Percentiles rank a stretch among this genome's conserved stretches.
phyloP scores from a whole-genome alignment of 2,888 invertebrate genomes.

The Nemoura dubitans region DNA sequence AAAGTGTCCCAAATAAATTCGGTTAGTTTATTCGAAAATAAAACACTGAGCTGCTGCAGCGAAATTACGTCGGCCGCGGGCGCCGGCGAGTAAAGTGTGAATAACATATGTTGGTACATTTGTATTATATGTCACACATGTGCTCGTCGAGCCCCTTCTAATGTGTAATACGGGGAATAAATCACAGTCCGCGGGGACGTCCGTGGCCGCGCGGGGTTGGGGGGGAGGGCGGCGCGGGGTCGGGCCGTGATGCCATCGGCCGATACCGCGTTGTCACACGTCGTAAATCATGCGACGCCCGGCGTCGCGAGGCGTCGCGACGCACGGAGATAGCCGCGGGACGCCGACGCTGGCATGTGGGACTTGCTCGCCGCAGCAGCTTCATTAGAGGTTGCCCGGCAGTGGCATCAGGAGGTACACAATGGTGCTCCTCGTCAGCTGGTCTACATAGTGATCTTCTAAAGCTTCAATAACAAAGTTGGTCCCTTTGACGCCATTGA shows the following conservation, averaged over 20 bases:
- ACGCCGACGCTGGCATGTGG: too few species aligned
- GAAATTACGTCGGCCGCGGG: background rate
- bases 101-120: conserved; percentile 23
- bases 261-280: conserved; percentile 34
- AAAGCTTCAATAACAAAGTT: too few species aligned
- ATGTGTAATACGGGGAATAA: conserved; percentile 30
- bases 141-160: conserved; percentile 22
- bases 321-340: background rate
- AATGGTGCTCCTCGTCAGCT: too few species aligned
- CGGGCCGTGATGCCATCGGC: conserved; percentile 27
- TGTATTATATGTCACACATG: conserved; percentile 28
- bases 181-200: conserved; percentile 20
- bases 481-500: too few species aligned
- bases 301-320: background rate
- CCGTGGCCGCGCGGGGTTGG: too few species aligned
- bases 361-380: too few species aligned
- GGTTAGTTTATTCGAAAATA: conserved; percentile 12
- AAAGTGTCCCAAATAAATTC: background rate
- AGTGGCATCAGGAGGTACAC: too few species aligned
- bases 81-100: conserved; percentile 9
- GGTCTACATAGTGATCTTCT: too few species aligned
- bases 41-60: background rate
- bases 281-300: conserved; percentile 24
- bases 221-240: background rate
- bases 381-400: too few species aligned